Percentiles rank a stretch among this genome's conserved stretches.
Conservation (phyloP, 2,888 invertebrate species). For the Philopedon plagiatum region DNA sequence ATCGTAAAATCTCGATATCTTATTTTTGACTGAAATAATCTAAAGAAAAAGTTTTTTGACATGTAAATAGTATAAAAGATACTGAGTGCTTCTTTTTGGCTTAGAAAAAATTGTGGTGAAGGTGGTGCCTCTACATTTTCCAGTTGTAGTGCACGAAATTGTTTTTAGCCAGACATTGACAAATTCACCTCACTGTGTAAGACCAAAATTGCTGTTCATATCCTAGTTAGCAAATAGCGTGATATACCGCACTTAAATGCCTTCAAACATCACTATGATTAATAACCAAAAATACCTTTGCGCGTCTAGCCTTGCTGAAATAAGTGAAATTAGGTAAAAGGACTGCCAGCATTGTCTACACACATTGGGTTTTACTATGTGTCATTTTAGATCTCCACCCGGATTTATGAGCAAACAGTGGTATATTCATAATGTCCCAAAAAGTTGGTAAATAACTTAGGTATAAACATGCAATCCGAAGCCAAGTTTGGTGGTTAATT, state of each 20-base stretch:
- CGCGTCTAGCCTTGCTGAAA: slow-evolving; percentile 4
- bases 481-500: too few species aligned
- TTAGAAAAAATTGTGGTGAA: too few species aligned
- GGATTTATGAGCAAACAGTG: not conserved
- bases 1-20: too few species aligned
- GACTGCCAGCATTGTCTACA: slow-evolving; percentile 1
- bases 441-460: not conserved
- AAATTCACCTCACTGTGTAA: not conserved
- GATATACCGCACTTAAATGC: slow-evolving; percentile 36
- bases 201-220: slow-evolving; percentile 20
- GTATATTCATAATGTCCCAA: not conserved
- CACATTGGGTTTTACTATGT: not conserved
- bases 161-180: not conserved
- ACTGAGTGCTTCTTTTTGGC: too few species aligned
- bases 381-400: not conserved
- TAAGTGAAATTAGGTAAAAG: slow-evolving; percentile 9
- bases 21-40: too few species aligned
- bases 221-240: slow-evolving; percentile 37
- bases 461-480: not conserved
- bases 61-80: too few species aligned
- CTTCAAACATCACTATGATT: slow-evolving; percentile 33
- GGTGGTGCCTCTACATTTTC: too few species aligned
- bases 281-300: slow-evolving; percentile 16
- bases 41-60: too few species aligned
- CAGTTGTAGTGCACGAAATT: too few species aligned